Evolutionary conservation across 2,797 vertebrate genomes (phyloP), one percentile per base, ranked within the genome.

Genomic region (Chelon labrosus): DNA sequence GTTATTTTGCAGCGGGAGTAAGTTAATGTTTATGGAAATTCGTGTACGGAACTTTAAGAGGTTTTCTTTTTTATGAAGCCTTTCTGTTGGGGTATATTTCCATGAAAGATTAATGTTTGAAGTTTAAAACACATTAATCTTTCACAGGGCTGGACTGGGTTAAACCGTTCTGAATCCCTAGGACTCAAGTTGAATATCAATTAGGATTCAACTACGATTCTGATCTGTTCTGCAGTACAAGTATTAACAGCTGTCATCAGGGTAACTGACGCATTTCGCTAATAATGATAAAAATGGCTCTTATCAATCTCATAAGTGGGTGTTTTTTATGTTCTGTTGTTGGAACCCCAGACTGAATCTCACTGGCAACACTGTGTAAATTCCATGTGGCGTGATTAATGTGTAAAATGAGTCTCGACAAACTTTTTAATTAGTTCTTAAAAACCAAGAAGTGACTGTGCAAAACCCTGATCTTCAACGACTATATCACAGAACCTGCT

Each of bases 101-200:
- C 17, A 51, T 93, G 63, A 93, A 91, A 89, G 81, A 94, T 92
- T 87, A 76, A 91, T 88, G 80, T 67, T 80, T 84, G 57, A 65
- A 85, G 65, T 92, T 92, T 86, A 91, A 87, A 54, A 76, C 50
- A 8, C 74, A 91, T 93, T 57, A 87, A 93, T 92, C 79, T 92
- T 93, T 91, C 70, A 92, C 73, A 70, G 59, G 65, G 60, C 71
- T 61, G 62, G 70, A 68, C 77, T 14, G 73, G 75, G 84, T 88
- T 92, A 89, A 92, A 89, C 78, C 75, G 69, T 79, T 83, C 62
- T 57, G 72, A 87, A 88, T 79, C 73, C 54, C 50, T 11, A 19
- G 9, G 52, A 64, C 65, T 85, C 2, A 66, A 75, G 51, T 85
- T 87, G 75, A 87, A 91, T 88, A 75, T 82, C 54, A 86, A 79